Conservation (phyloP, 2,888 invertebrate genomes). For the Cremastinae sp. region DNA sequence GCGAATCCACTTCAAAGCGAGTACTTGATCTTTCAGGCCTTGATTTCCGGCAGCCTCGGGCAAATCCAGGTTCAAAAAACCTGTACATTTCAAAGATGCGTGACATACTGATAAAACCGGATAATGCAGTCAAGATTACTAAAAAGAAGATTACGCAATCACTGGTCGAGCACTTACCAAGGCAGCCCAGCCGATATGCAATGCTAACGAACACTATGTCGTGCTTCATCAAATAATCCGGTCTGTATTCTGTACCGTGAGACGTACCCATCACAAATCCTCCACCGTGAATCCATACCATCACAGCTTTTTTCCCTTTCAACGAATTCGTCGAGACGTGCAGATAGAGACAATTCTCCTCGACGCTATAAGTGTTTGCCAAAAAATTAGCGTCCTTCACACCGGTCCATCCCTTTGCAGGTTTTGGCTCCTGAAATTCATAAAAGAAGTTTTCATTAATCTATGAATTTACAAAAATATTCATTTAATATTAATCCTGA, state of each 20-base stretch:
- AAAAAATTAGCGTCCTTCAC: conserved; percentile 58
- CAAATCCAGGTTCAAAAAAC: conserved; percentile 84
- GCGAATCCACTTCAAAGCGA: conserved; percentile 85
- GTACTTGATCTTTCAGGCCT: conserved; percentile 87
- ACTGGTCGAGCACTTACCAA: conserved; percentile 57
- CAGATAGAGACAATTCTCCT: conserved; percentile 68
- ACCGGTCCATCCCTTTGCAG: conserved; percentile 62
- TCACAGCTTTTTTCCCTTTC: conserved; percentile 62
- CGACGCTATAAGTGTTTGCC: conserved; percentile 28
- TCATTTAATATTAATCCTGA: no score
- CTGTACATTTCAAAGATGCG: conserved; percentile 66
- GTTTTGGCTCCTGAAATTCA: conserved; percentile 63
- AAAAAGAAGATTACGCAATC: neutral
- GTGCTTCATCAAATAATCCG: conserved; percentile 66
- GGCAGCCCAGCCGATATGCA: conserved; percentile 65
- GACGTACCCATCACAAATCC: conserved; percentile 61
- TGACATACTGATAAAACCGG: no score
- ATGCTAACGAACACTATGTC: conserved; percentile 65
- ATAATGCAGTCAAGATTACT: no score
- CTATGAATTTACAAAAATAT: no score
- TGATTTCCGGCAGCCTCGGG: conserved; percentile 85
- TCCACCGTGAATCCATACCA: conserved; percentile 70
- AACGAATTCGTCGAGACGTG: conserved; percentile 63
- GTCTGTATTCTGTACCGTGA: conserved; percentile 50
- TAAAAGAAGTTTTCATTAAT: neutral